These are phyloP conservation scores for Psilopogon haemacephalus DNA, from an alignment of 2,113 vertebrate genomes.

Conservation along the genomic window DNA sequence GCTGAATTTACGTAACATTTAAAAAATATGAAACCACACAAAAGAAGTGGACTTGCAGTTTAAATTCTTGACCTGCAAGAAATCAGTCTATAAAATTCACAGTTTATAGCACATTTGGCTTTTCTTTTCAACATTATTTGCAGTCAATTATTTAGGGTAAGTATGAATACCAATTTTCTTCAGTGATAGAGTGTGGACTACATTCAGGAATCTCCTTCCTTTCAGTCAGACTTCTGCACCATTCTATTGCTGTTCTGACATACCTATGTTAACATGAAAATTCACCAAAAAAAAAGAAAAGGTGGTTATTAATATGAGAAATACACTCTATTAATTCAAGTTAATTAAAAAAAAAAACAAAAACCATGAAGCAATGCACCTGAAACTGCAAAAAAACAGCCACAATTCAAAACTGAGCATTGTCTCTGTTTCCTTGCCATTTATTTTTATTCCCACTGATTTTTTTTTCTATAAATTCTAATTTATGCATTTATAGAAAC, in stretches of 20 bases:
- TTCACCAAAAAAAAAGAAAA: not conserved
- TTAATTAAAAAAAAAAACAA: not conserved
- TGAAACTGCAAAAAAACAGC: not conserved
- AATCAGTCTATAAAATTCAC: not conserved
- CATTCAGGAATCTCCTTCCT: not conserved
- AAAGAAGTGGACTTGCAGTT: not conserved
- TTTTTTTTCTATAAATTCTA: not conserved
- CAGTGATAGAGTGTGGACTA: not conserved
- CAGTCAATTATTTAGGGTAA: not conserved
- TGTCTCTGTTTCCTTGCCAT: not conserved
- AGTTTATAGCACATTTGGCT: not conserved
- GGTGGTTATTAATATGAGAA: not conserved
- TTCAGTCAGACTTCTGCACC: slow-evolving; percentile 72
- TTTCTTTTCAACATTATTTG: not conserved
- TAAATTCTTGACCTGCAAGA: not conserved
- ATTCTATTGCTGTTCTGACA: slow-evolving; percentile 65
- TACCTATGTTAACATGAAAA: slow-evolving; percentile 67
- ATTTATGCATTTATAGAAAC: not conserved
- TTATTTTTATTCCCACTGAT: not conserved
- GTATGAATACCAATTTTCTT: slow-evolving; percentile 73
- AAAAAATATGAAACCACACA: not conserved
- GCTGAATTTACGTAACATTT: not conserved
- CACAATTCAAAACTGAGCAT: not conserved
- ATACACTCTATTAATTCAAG: not conserved
- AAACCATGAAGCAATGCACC: not conserved